Evolutionary conservation across 1,140 invertebrate species (phyloP).

Genomic region (Zeugodacus cucurbitae): DNA sequence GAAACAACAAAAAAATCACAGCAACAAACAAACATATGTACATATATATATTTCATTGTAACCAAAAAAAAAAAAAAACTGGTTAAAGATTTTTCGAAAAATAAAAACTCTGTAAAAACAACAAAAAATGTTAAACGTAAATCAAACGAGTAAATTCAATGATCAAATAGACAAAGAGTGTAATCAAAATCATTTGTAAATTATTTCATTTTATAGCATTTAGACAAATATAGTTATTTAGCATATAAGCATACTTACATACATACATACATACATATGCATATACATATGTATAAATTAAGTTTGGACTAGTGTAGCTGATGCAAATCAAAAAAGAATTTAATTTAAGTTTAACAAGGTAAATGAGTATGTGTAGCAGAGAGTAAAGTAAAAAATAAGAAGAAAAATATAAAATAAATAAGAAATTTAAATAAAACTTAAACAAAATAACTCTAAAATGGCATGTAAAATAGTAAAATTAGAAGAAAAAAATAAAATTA

Average conservation of each 20-base stretch:
- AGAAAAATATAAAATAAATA: slow-evolving; percentile 26
- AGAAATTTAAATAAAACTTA: not conserved
- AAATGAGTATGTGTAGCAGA: slow-evolving; percentile 10
- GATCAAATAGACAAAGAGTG: slow-evolving; percentile 17
- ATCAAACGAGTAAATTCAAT: slow-evolving; percentile 33
- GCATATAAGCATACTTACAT: not conserved
- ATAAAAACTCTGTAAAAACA: not conserved
- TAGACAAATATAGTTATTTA: slow-evolving; percentile 10
- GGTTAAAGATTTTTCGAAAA: no score
- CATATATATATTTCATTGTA: not conserved
- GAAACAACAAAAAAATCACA: not conserved
- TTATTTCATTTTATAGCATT: not conserved
- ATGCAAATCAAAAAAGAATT: slow-evolving; percentile 34
- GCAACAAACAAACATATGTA: not conserved
- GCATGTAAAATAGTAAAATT: not conserved
- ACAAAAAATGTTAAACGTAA: not conserved
- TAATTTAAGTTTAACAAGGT: slow-evolving; percentile 28
- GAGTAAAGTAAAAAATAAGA: not conserved
- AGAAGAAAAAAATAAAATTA: not conserved
- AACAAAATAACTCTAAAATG: not conserved
- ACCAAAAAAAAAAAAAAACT: not conserved
- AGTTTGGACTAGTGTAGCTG: slow-evolving; percentile 21
- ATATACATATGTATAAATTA: slow-evolving; percentile 23
- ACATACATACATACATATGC: slow-evolving; percentile 14
- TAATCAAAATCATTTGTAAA: slow-evolving; percentile 38